These are phyloP conservation scores for Cerastis leucographa DNA, from an alignment of 2,888 invertebrate species.

Conservation along the genomic window DNA sequence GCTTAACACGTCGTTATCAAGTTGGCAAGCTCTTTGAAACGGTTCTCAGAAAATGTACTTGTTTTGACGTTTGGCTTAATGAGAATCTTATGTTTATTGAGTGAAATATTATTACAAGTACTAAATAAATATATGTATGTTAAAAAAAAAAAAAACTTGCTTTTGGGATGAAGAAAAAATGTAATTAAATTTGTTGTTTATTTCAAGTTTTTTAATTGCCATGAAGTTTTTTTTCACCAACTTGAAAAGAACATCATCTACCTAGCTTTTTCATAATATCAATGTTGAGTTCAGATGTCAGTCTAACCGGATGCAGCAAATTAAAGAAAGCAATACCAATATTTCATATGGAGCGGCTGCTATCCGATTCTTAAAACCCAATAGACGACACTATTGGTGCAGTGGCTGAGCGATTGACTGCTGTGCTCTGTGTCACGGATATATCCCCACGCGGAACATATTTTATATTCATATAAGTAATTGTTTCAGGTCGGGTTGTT, in stretches of 20 bases:
- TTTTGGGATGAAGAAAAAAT: not conserved
- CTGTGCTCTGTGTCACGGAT: too few species aligned
- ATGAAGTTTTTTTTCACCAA: not conserved
- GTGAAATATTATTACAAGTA: slow-evolving; percentile 1
- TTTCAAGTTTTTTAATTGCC: not conserved
- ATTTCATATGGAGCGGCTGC: not conserved
- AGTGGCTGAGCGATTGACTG: too few species aligned
- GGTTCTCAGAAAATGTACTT: slow-evolving; percentile 11
- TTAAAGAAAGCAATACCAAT: not conserved
- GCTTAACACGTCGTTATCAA: slow-evolving; percentile 35
- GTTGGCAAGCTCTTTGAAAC: slow-evolving; percentile 43
- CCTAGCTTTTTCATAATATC: not conserved
- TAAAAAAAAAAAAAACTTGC: too few species aligned
- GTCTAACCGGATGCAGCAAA: not conserved
- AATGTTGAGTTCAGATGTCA: not conserved
- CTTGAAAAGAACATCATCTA: not conserved
- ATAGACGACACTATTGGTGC: too few species aligned
- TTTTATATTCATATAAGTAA: too few species aligned
- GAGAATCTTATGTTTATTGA: not conserved
- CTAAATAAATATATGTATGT: too few species aligned
- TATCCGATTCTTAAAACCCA: not conserved
- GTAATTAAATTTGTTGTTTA: not conserved
- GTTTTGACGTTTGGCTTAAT: not conserved
- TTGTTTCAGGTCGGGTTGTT: too few species aligned
- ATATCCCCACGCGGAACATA: too few species aligned